Conservation (phyloP, 2,113 vertebrate species). For the Heterocephalus glaber region DNA sequence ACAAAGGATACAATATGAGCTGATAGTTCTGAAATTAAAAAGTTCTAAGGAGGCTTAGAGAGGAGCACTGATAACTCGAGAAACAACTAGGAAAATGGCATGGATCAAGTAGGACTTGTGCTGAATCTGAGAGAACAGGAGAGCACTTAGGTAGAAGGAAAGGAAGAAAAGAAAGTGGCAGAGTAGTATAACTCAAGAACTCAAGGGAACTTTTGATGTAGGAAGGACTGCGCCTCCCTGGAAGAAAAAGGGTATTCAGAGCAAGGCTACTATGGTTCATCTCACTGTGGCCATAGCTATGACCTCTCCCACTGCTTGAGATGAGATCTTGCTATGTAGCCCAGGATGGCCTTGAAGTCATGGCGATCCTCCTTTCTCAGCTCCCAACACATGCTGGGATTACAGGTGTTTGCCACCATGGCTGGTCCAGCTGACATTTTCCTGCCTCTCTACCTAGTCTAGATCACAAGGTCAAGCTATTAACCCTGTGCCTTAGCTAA, state of each 20-base stretch:
- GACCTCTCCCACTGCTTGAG: background rate
- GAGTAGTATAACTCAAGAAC: background rate
- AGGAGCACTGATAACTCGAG: background rate
- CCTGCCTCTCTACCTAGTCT: background rate
- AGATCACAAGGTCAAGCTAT: background rate
- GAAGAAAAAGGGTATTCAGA: background rate
- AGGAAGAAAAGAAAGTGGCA: background rate
- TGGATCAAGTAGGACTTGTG: background rate
- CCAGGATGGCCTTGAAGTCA: background rate
- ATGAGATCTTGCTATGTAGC: background rate
- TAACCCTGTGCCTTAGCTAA: background rate
- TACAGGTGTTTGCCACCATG: background rate
- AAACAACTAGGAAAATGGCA: background rate
- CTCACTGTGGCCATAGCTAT: background rate
- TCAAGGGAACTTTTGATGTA: background rate
- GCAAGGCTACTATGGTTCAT: rapidly evolving
- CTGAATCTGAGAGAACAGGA: background rate
- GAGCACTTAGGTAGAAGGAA: background rate
- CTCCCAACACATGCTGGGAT: background rate
- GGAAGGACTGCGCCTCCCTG: background rate
- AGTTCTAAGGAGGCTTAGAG: background rate
- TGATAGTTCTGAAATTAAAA: background rate
- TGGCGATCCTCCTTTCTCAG: background rate
- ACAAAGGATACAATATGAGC: background rate
- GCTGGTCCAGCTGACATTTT: background rate